Percentiles rank a stretch among this genome's conserved stretches.
phyloP scores from a whole-genome alignment of 1,140 invertebrate species.

The Apis cerana region DNA sequence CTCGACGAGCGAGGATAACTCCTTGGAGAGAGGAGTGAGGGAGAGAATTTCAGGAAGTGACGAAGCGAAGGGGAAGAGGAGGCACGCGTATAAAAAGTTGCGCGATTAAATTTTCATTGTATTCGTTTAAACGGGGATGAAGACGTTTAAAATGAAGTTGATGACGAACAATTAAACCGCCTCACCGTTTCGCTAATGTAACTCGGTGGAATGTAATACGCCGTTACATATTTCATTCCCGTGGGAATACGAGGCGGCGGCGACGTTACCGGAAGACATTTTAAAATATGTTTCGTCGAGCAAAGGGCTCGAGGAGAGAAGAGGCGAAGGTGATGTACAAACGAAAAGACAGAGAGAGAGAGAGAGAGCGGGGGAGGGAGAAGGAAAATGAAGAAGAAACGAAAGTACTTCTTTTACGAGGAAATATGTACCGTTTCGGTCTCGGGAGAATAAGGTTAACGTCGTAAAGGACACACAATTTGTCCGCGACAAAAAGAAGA shows the following conservation, averaged over 20 bases:
- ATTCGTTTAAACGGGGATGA: background rate
- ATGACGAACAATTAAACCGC: conserved; percentile 24
- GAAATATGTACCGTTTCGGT: conserved; percentile 53
- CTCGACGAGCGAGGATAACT: background rate
- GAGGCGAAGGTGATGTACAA: background rate
- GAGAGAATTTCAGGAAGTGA: background rate
- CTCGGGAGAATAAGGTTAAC: conserved; percentile 61
- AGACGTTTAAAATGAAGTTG: conserved; percentile 1
- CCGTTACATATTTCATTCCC: conserved; percentile 30
- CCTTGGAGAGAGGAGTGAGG: too few relatives aligned
- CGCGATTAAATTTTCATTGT: background rate
- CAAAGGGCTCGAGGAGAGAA: conserved; percentile 3
- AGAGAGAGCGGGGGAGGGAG: conserved; percentile 30
- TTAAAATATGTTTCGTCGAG: conserved; percentile 44
- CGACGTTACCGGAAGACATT: conserved; percentile 24
- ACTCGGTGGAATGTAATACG: conserved; percentile 21
- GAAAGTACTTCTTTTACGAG: conserved; percentile 35
- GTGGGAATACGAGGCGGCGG: conserved; percentile 1
- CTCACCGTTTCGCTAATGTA: background rate
- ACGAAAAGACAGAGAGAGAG: background rate
- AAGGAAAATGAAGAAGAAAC: conserved; percentile 24
- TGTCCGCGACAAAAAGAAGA: conserved; percentile 48
- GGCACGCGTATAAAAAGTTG: background rate
- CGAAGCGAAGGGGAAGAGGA: too few relatives aligned
- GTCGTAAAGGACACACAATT: conserved; percentile 64